Conservation (phyloP, 1,140 invertebrate species). For the Manduca sexta region DNA sequence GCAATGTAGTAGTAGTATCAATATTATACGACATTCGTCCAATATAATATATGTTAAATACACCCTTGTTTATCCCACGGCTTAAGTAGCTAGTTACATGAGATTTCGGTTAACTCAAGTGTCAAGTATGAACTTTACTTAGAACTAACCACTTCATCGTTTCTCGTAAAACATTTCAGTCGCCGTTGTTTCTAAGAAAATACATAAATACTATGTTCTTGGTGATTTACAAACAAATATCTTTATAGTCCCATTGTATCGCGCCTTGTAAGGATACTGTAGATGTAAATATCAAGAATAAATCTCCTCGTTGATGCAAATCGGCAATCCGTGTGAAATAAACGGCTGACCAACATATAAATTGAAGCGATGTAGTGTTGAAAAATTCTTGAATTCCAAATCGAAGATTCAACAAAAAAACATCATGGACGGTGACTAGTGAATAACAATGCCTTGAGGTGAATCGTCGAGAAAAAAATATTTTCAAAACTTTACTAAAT, state of each 20-base stretch:
- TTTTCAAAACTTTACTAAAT: too few relatives aligned
- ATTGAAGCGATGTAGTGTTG: constrained; percentile 5
- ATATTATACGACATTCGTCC: too few relatives aligned
- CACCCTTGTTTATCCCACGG: too few relatives aligned
- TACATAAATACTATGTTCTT: constrained; percentile 13
- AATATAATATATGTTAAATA: too few relatives aligned
- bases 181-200: constrained; percentile 17
- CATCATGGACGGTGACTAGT: neutral
- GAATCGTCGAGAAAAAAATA: too few relatives aligned
- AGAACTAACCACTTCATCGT: too few relatives aligned
- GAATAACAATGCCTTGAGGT: neutral
- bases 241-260: constrained; percentile 26
- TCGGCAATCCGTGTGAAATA: constrained; percentile 2
- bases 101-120: too few relatives aligned
- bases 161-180: neutral
- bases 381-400: neutral
- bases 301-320: too few relatives aligned
- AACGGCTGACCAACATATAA: constrained; percentile 1
- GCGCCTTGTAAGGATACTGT: neutral
- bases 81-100: too few relatives aligned
- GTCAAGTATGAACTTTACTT: too few relatives aligned
- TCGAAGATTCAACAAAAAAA: neutral
- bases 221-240: constrained; percentile 30
- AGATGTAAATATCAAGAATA: too few relatives aligned
- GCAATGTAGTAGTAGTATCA: too few relatives aligned